Evolutionary conservation across 2,797 vertebrate genomes (phyloP), one percentile per base, ranked within the genome.

Genomic region (Antrozous pallidus): DNA sequence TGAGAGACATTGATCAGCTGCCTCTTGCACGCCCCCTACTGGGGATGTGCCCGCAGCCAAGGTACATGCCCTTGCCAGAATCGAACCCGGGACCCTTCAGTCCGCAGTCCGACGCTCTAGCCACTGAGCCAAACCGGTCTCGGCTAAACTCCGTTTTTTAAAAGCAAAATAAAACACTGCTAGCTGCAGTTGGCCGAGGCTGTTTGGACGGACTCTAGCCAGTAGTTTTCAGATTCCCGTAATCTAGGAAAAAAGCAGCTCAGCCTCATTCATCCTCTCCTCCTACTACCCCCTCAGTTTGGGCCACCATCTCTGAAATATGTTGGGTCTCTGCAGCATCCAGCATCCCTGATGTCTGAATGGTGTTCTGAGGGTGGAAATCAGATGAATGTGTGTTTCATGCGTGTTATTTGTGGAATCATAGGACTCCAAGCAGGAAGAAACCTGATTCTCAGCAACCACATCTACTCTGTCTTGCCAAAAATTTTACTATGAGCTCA

Each of bases 211-310:
- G 0, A 28, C 36, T 16, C 16, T 0, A 20, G 56, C 51, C 40
- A 33, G 17, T 6, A 69, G 18, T 0, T 1, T 49, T 51, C 5
- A 20, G 31, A 4, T 8, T 36, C 47, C 54, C 16, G 8, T n/a
- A 65, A 45, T 16, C 63, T 8, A 18, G 70, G 11, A 4, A 11
- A 45, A 51, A 33, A 13, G 8, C 17, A 28, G 10, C 40, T 91
- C 40, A 5, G 3, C 6, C 36, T 24, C 31, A 24, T n/a, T 12
- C 33, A 10, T 8, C 16, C 40, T 7, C 9, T 1, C 22, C 22
- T 9, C 5, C 26, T 2, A 0, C 8, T 18, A 2, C 0, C 3
- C 14, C 18, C 8, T 71, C 14, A 6, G 6, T 3, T 16, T 0
- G 0, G 33, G 26, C 6, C 33, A 61, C 74, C 22, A 6, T 22